phyloP scores from a whole-genome alignment of 2,113 vertebrate genomes.

The Vulpes ferrilata region DNA sequence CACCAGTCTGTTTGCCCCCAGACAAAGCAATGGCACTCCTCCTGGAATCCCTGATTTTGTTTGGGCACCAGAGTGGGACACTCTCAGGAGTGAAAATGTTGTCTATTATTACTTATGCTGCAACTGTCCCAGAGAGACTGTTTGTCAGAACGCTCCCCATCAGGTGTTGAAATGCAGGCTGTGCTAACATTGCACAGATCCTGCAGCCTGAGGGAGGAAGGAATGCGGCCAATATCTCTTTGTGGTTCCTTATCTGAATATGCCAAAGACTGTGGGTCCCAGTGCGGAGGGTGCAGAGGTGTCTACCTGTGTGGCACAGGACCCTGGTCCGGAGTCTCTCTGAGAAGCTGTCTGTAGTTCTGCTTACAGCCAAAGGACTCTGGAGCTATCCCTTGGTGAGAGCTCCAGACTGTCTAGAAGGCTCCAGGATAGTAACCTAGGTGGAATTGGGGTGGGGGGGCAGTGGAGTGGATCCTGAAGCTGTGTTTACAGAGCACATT shows the following conservation, averaged over 20 bases:
- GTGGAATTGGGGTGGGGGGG: not conserved
- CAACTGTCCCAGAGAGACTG: not conserved
- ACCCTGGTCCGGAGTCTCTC: not conserved
- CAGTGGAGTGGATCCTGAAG: not conserved
- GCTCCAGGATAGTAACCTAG: not conserved
- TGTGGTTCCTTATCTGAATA: not conserved
- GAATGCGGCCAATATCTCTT: not conserved
- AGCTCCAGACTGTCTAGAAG: not conserved
- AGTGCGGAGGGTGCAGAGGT: not conserved
- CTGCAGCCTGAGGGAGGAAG: not conserved
- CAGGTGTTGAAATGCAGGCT: not conserved
- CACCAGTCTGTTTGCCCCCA: not conserved
- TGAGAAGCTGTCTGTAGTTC: not conserved
- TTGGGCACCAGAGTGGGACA: not conserved
- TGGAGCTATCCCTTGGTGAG: not conserved
- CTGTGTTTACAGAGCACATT: not conserved
- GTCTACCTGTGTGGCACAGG: not conserved
- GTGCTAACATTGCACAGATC: not conserved
- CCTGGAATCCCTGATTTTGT: not conserved
- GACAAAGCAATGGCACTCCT: fast-evolving
- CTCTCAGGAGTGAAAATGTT: not conserved
- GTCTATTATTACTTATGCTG: not conserved
- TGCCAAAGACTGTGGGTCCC: not conserved
- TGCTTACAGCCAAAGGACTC: not conserved
- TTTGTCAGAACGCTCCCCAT: not conserved